Conservation (phyloP, 2,797 vertebrate genomes). For the Steatocranus sp. region DNA sequence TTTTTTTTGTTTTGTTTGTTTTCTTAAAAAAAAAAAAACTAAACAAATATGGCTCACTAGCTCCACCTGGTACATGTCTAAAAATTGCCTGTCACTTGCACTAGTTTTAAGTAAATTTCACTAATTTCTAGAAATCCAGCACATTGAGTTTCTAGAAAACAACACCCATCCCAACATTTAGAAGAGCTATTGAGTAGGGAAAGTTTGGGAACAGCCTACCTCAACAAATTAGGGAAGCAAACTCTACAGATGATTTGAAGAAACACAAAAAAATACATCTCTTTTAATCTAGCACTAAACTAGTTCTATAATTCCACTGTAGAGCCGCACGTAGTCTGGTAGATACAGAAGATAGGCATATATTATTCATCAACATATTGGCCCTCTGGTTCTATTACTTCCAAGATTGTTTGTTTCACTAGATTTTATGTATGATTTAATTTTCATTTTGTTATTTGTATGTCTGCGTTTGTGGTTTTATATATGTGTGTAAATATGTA, state of each 20-base stretch:
- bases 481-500: background rate
- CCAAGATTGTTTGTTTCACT: background rate
- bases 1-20: background rate
- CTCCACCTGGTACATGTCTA: background rate
- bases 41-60: background rate
- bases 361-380: background rate
- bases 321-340: background rate
- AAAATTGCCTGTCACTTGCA: background rate
- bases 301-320: background rate
- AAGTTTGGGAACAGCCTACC: background rate
- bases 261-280: background rate
- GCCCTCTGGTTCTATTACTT: background rate
- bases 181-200: background rate
- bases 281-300: background rate
- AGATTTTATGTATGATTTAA: background rate
- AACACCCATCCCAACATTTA: background rate
- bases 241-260: background rate
- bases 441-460: background rate
- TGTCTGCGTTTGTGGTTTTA: background rate
- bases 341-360: background rate
- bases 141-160: background rate
- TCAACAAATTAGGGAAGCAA: background rate
- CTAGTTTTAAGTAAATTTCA: background rate
- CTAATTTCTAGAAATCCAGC: background rate
- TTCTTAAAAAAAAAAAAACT: background rate